phyloP scores from a whole-genome alignment of 2,797 vertebrate species.

The Chaenodraco wilsoni region DNA sequence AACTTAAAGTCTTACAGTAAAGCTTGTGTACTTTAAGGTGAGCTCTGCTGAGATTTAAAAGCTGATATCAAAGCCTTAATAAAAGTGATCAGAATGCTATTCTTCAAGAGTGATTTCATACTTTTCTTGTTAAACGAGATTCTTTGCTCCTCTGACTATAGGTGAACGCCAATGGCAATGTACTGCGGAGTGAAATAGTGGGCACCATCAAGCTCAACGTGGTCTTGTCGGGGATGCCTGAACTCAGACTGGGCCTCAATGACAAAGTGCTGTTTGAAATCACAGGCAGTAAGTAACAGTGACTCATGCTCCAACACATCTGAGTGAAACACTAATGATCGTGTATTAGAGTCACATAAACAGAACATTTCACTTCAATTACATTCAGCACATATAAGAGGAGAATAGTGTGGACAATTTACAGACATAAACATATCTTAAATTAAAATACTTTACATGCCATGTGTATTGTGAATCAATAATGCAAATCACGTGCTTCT shows the following conservation, averaged over 20 bases:
- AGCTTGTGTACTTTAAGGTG: neutral
- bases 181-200: conserved; percentile 86
- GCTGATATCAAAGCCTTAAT: neutral
- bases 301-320: neutral
- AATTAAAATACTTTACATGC: neutral
- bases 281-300: conserved; percentile 84
- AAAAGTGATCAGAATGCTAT: neutral
- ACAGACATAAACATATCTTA: neutral
- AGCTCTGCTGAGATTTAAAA: neutral
- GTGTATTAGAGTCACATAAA: neutral
- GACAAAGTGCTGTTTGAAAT: conserved; percentile 89
- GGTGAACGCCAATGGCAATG: conserved; percentile 84
- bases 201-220: conserved; percentile 86
- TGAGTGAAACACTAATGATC: neutral
- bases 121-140: neutral
- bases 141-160: conserved; percentile 39
- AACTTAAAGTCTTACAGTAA: neutral
- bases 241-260: conserved; percentile 86
- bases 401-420: neutral
- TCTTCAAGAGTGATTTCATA: neutral
- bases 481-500: conserved; percentile 3
- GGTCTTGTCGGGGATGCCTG: conserved; percentile 87
- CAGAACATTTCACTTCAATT: neutral
- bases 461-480: no score
- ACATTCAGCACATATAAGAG: neutral